Conservation (phyloP, 2,797 vertebrate species). For the Babyrousa celebensis region DNA sequence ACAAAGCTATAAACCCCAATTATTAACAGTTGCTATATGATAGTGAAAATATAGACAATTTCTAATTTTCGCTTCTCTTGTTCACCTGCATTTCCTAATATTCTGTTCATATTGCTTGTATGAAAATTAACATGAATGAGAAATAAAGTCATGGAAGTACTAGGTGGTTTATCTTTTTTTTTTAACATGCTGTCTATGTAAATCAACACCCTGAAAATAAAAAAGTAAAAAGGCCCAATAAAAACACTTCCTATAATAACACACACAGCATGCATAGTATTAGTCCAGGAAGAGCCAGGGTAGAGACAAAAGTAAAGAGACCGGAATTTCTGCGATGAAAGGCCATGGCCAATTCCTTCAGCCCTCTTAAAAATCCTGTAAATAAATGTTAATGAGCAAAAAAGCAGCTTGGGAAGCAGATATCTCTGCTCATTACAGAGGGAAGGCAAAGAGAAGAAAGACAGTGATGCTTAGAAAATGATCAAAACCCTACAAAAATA, state of each 20-base stretch:
- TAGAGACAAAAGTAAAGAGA: neutral
- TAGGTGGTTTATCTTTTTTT: neutral
- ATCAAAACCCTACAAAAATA: constrained; percentile 41
- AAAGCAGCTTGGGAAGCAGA: neutral
- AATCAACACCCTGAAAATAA: constrained; percentile 26
- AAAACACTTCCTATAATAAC: constrained; percentile 12
- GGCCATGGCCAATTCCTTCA: neutral
- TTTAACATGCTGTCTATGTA: neutral
- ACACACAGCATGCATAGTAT: neutral
- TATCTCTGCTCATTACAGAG: neutral
- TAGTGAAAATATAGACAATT: constrained; percentile 3
- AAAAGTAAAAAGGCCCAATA: neutral
- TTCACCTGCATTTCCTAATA: neutral
- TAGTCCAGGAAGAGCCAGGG: neutral
- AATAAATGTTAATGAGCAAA: neutral
- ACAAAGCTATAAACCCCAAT: neutral
- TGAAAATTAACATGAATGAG: constrained; percentile 46
- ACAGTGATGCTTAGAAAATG: constrained; percentile 38
- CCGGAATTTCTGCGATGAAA: neutral
- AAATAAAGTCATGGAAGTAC: neutral
- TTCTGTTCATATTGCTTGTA: constrained; percentile 25
- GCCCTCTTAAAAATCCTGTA: constrained; percentile 4
- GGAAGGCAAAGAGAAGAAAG: neutral
- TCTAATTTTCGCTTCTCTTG: constrained; percentile 3
- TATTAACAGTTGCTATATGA: constrained; percentile 16